Conservation (phyloP, 2,797 vertebrate species). For the Hyperoplus immaculatus region DNA sequence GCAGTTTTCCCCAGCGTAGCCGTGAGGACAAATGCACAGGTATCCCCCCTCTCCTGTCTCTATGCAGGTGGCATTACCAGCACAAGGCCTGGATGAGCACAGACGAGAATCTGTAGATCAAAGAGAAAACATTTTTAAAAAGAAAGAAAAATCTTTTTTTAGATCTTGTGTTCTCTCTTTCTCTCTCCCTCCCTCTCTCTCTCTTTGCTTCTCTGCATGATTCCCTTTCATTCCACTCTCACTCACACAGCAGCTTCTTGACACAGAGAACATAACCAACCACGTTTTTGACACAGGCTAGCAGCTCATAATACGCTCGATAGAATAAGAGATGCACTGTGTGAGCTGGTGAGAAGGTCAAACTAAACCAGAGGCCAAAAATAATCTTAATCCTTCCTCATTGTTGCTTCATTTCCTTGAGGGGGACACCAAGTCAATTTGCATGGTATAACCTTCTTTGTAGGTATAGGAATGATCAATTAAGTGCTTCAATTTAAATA, state of each 20-base stretch:
- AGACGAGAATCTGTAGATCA: constrained; percentile 85
- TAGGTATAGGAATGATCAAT: neutral
- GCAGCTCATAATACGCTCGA: constrained; percentile 39
- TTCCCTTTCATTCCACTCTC: constrained; percentile 33
- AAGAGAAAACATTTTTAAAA: constrained; percentile 14
- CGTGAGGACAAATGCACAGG: constrained; percentile 89
- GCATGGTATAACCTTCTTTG: constrained; percentile 10
- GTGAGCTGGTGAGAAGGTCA: constrained; percentile 54
- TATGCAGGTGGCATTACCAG: constrained; percentile 91
- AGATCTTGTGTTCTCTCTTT: constrained; percentile 30
- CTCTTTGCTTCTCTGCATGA: constrained; percentile 10
- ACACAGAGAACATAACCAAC: constrained; percentile 55
- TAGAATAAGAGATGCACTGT: constrained; percentile 42
- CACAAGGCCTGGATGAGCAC: constrained; percentile 90
- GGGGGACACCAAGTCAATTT: constrained; percentile 20
- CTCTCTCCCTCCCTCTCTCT: constrained; percentile 13
- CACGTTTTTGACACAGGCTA: constrained; percentile 9
- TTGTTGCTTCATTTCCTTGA: constrained; percentile 32
- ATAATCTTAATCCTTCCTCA: constrained; percentile 7
- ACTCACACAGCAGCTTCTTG: constrained; percentile 44
- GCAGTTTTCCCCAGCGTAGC: constrained; percentile 89
- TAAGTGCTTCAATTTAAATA: constrained; percentile 7
- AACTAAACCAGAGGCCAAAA: constrained; percentile 36
- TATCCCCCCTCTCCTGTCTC: constrained; percentile 89
- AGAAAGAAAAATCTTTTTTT: constrained; percentile 49